Evolutionary conservation across 2,888 invertebrate species (phyloP), one percentile per base, ranked within the genome.

Genomic region (Chaitophorus viminalis): DNA sequence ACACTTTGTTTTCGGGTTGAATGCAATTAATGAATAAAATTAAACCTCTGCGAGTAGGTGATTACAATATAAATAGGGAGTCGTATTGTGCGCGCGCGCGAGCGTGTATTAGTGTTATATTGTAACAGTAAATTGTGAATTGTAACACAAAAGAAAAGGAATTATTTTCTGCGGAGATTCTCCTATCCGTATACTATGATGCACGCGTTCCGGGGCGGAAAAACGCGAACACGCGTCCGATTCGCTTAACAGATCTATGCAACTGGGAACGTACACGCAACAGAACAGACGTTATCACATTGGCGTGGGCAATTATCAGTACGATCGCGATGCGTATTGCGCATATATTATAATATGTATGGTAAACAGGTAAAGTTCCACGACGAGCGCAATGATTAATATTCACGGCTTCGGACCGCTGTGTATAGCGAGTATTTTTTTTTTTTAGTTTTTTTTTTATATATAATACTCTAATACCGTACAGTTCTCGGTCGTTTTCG

Each of bases 1-100:
- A n/a, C 18, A 65, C 36, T 79, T 60, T n/a, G 52, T 79, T 79
- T 79, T 36, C 60, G 8, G 60, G 54, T n/a, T 79, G n/a, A 36
- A 79, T 33, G 60, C 60, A 79, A 79, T 36, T 3, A 79, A 79
- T 60, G 78, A 79, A 65, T 79, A 79, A 60, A 79, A 60, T 65
- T 60, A 79, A 79, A 65, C 36, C 18, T 60, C 6, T 36, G 6
- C 36, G n/a, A 60, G 33, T 79, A 79, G 36, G 60, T 60, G 25
- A 79, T 60, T 33, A 79, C n/a, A 79, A 78, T 36, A 65, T 36
- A 65, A 79, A 65, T 36, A 65, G 60, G 60, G 60, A 60, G 33
- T 54, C 31, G 52, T 78, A 77, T 46, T 77, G 21, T 25, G 14
- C 68, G 68, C 29, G n/a, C 29, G 68, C 9, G 68, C 29, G 11